phyloP scores from a whole-genome alignment of 2,113 vertebrate genomes.

The Rissa tridactyla region DNA sequence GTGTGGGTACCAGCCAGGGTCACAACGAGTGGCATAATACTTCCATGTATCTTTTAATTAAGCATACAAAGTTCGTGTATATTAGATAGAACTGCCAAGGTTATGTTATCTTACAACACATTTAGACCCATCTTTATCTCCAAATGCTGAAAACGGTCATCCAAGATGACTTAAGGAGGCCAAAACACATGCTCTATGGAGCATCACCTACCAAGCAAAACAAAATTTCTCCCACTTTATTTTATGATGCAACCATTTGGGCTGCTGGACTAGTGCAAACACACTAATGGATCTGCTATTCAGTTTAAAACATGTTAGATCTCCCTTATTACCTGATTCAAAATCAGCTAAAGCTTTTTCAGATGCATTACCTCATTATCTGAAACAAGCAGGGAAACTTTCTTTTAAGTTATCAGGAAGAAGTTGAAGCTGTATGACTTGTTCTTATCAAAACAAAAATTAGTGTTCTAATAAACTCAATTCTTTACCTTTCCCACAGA shows the following conservation, averaged over 20 bases:
- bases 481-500: neutral
- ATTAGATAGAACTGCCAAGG: neutral
- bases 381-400: neutral
- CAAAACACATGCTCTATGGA: neutral
- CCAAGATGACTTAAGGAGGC: neutral
- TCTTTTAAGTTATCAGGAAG: neutral
- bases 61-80: neutral
- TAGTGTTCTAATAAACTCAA: neutral
- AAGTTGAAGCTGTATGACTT: neutral
- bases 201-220: neutral
- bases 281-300: neutral
- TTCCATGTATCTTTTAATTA: conserved; percentile 83
- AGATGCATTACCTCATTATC: neutral
- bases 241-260: neutral
- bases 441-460: neutral
- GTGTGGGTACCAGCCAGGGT: conserved; percentile 83
- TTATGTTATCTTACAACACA: neutral
- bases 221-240: neutral
- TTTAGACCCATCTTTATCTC: neutral
- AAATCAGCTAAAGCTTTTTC: neutral
- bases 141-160: neutral
- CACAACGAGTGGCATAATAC: conserved; percentile 82
- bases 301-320: neutral
- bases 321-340: neutral
- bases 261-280: neutral